Conservation (phyloP, 2,113 vertebrate genomes). For the Zosterops japonicus region DNA sequence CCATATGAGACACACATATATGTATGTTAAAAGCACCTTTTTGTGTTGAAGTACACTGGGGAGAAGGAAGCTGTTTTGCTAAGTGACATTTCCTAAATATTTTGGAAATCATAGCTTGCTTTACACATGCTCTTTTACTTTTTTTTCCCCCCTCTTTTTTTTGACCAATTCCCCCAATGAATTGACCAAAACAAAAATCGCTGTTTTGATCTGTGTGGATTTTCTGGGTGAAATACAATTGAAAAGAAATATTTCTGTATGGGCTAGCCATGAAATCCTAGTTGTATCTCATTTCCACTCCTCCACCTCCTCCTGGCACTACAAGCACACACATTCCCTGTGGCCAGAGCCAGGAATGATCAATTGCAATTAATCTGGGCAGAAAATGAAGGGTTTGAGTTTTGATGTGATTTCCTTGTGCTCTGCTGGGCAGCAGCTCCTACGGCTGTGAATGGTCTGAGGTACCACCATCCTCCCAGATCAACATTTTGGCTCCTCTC, state of each 20-base stretch:
- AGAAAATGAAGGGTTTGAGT: slow-evolving; percentile 10
- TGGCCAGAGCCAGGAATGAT: not conserved
- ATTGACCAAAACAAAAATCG: not conserved
- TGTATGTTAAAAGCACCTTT: not conserved
- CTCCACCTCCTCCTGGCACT: not conserved
- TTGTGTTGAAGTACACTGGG: not conserved
- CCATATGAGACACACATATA: not conserved
- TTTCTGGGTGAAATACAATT: slow-evolving; percentile 17
- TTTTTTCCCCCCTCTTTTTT: too few relatives aligned
- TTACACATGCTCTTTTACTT: not conserved
- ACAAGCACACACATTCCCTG: not conserved
- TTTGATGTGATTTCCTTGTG: not conserved
- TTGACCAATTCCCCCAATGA: not conserved
- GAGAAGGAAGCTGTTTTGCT: not conserved
- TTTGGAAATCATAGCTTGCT: not conserved
- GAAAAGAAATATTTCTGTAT: not conserved
- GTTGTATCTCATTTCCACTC: slow-evolving; percentile 25
- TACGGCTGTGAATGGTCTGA: not conserved
- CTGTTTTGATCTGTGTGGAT: not conserved
- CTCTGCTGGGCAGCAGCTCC: slow-evolving; percentile 16
- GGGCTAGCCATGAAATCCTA: not conserved
- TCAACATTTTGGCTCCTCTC: not conserved
- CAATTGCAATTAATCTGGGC: slow-evolving; percentile 14
- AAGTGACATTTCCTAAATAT: slow-evolving; percentile 1
- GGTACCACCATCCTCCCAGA: not conserved